Conservation (phyloP, 2,888 invertebrate species). For the Sinopyrophorus schimmeli region DNA sequence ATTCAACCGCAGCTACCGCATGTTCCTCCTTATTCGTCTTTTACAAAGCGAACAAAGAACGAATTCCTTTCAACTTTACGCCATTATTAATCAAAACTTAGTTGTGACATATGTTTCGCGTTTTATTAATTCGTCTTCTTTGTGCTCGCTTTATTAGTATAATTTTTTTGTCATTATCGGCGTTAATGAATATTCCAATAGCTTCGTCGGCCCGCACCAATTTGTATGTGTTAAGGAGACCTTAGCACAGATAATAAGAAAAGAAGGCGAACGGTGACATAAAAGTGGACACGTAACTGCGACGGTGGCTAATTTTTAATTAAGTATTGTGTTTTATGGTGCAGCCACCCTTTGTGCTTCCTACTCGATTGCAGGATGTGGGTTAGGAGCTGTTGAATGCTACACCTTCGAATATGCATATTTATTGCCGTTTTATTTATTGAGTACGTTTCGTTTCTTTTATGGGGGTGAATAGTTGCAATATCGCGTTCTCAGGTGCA, state of each 20-base stretch:
- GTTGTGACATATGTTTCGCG: slow-evolving; percentile 23
- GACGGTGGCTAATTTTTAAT: slow-evolving; percentile 17
- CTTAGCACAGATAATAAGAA: slow-evolving; percentile 19
- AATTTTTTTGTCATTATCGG: slow-evolving; percentile 11
- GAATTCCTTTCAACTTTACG: slow-evolving; percentile 24
- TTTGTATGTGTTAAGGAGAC: no score
- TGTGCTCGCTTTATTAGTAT: slow-evolving; percentile 21
- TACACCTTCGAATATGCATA: no score
- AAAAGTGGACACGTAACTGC: slow-evolving; percentile 13
- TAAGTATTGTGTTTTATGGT: slow-evolving; percentile 6
- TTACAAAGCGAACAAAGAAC: slow-evolving; percentile 25
- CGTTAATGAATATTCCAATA: background rate
- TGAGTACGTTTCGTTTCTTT: no score
- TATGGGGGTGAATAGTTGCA: no score
- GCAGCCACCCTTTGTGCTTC: slow-evolving; percentile 15
- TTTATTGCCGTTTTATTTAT: no score
- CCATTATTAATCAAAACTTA: slow-evolving; percentile 28
- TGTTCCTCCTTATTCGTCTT: slow-evolving; percentile 19
- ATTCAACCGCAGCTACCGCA: slow-evolving; percentile 21
- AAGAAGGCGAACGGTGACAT: slow-evolving; percentile 20
- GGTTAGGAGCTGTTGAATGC: slow-evolving; percentile 12
- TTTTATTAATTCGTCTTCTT: slow-evolving; percentile 26
- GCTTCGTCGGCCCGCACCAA: background rate
- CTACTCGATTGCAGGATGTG: slow-evolving; percentile 12
- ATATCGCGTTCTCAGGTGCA: no score